Conservation (phyloP, 2,888 invertebrate genomes). For the Aspidiotus destructor region DNA sequence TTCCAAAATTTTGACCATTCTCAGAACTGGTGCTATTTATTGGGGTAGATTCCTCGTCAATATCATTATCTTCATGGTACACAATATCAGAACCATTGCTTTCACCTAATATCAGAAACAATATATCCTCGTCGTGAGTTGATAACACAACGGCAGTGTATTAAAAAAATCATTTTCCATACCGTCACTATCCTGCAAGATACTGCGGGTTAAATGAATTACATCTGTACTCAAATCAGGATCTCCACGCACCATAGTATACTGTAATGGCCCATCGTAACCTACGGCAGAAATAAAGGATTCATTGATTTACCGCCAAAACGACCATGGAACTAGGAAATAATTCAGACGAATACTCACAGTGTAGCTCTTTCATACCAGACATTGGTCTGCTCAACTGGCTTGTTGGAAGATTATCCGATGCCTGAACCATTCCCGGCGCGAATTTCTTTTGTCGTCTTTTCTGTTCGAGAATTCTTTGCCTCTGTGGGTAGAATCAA, state of each 20-base stretch:
- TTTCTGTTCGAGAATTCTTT: conserved; percentile 70
- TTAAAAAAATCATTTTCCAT: conserved; percentile 8
- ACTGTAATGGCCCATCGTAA: conserved; percentile 82
- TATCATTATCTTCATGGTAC: conserved; percentile 24
- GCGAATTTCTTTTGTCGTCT: conserved; percentile 77
- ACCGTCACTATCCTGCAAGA: conserved; percentile 16
- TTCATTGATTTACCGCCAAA: not conserved
- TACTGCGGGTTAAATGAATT: conserved; percentile 19
- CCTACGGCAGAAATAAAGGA: conserved; percentile 44
- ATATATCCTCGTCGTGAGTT: not conserved
- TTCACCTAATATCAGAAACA: conserved; percentile 1
- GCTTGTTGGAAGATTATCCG: conserved; percentile 47
- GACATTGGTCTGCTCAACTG: conserved; percentile 36
- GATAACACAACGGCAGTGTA: not conserved
- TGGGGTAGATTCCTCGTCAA: conserved; percentile 53
- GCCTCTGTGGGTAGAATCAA: conserved; percentile 52
- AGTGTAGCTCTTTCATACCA: conserved; percentile 52
- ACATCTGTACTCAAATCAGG: conserved; percentile 49
- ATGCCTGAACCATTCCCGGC: conserved; percentile 77
- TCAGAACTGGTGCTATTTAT: conserved; percentile 38
- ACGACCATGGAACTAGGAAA: not conserved
- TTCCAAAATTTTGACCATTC: conserved; percentile 19
- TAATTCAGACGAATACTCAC: conserved; percentile 42
- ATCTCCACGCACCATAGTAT: conserved; percentile 68
- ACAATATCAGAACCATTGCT: conserved; percentile 23